These are phyloP conservation scores for Apomyelois bistriatella DNA, from an alignment of 2,888 invertebrate genomes.

Conservation along the genomic window DNA sequence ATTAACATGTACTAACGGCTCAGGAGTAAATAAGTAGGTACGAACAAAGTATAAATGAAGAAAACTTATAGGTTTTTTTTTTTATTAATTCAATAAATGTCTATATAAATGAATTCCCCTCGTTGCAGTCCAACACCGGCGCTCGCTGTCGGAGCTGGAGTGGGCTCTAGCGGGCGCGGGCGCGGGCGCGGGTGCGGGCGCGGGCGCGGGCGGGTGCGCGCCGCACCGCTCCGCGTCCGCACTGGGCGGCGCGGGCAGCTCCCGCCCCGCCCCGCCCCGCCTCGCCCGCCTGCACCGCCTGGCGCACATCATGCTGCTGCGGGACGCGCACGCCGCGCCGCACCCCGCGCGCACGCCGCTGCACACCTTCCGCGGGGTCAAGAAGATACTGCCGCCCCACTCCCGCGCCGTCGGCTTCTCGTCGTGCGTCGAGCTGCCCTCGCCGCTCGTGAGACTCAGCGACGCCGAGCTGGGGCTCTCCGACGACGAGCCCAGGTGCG, in stretches of 20 bases:
- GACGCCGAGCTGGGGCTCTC: slow-evolving; percentile 22
- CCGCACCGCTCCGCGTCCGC: slow-evolving; percentile 36
- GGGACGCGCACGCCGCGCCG: slow-evolving; percentile 89
- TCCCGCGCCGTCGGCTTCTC: slow-evolving; percentile 81
- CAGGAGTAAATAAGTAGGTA: no score
- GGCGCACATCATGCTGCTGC: slow-evolving; percentile 91
- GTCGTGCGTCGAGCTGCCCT: slow-evolving; percentile 88
- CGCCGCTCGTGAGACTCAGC: slow-evolving; percentile 75
- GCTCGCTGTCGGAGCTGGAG: slow-evolving; percentile 86
- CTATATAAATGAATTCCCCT: not conserved
- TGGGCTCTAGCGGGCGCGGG: slow-evolving; percentile 76
- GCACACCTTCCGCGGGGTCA: slow-evolving; percentile 88
- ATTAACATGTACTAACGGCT: no score
- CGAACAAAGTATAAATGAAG: no score
- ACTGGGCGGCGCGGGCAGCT: slow-evolving; percentile 29
- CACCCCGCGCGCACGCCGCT: slow-evolving; percentile 83
- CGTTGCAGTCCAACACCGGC: slow-evolving; percentile 82
- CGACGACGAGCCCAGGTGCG: slow-evolving; percentile 48
- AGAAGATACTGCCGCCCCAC: slow-evolving; percentile 84
- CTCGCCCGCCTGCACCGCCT: slow-evolving; percentile 82
- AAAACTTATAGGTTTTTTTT: no score
- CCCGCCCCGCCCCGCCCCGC: slow-evolving; percentile 45
- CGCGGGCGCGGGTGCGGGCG: no score
- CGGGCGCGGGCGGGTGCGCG: slow-evolving; percentile 26
- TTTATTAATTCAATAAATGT: no score